These are phyloP conservation scores for Drosophila jambulina DNA, from an alignment of 1,140 invertebrate species.

Conservation along the genomic window DNA sequence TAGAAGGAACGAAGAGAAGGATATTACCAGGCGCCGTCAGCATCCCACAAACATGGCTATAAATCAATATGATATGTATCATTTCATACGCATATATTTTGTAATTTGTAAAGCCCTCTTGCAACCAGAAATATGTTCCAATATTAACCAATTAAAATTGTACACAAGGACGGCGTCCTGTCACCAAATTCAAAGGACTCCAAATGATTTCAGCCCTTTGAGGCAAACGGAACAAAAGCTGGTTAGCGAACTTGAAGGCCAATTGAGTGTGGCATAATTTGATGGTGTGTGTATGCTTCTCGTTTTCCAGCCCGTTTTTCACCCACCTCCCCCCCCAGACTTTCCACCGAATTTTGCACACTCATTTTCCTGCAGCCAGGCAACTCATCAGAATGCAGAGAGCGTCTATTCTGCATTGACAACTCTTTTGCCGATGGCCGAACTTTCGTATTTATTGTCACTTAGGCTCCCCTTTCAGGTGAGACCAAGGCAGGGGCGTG, in stretches of 20 bases:
- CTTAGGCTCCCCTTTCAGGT: conserved; percentile 28
- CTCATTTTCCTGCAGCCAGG: conserved; percentile 14
- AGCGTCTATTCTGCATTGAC: conserved; percentile 41
- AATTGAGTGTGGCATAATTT: conserved; percentile 50
- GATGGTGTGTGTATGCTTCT: conserved; percentile 1
- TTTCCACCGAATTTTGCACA: neutral
- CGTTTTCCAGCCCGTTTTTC: neutral
- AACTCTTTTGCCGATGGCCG: conserved; percentile 56
- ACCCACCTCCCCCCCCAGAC: neutral
- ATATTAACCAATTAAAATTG: neutral
- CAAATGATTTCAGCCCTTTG: conserved; percentile 20
- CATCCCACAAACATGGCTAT: neutral
- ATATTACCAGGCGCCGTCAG: neutral
- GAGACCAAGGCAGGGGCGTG: conserved; percentile 5
- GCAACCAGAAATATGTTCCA: neutral
- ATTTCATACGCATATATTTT: conserved; percentile 3
- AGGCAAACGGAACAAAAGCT: conserved; percentile 15
- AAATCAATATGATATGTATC: neutral
- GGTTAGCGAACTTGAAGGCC: conserved; percentile 32
- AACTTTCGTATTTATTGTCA: conserved; percentile 63
- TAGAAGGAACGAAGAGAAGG: neutral
- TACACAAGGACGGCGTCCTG: conserved; percentile 2
- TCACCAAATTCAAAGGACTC: conserved; percentile 11
- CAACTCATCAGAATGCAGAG: conserved; percentile 54
- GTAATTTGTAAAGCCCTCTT: neutral